Conservation (phyloP, 2,797 vertebrate species). For the Etheostoma perlongum region DNA sequence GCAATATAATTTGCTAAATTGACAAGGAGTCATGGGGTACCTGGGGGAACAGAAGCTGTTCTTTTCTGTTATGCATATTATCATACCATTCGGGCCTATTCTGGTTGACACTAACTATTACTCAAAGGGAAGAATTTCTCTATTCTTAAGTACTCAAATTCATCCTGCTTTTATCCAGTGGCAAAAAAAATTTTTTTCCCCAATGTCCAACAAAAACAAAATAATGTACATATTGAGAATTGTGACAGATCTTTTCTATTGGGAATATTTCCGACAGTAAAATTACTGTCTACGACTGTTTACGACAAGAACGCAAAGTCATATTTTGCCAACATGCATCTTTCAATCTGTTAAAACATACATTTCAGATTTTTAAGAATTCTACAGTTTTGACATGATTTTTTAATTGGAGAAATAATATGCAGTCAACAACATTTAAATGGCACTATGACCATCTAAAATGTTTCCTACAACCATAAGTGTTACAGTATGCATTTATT, state of each 20-base stretch:
- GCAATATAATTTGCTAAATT: constrained; percentile 79
- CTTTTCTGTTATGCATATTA: constrained; percentile 55
- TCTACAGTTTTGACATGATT: not conserved
- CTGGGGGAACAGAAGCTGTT: constrained; percentile 58
- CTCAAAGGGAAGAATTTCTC: constrained; percentile 35
- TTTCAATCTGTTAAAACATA: constrained; percentile 27
- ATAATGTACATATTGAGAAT: constrained; percentile 24
- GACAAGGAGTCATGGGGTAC: constrained; percentile 68
- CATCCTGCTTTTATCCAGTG: not conserved
- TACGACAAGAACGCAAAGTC: constrained; percentile 1
- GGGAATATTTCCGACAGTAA: constrained; percentile 15
- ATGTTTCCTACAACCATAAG: not conserved
- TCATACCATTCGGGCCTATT: constrained; percentile 39
- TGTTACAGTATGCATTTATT: not conserved
- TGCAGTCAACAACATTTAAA: not conserved
- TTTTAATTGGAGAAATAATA: not conserved
- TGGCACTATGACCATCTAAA: not conserved
- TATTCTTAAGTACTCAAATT: constrained; percentile 33
- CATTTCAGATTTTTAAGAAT: constrained; percentile 15
- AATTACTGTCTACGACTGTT: no score
- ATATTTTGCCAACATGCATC: constrained; percentile 17
- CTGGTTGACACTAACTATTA: constrained; percentile 42
- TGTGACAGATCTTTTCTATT: not conserved
- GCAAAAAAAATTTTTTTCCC: not conserved
- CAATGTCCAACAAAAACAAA: constrained; percentile 15